Evolutionary conservation across 2,888 invertebrate species (phyloP).

Genomic region (Oscheius sp.): DNA sequence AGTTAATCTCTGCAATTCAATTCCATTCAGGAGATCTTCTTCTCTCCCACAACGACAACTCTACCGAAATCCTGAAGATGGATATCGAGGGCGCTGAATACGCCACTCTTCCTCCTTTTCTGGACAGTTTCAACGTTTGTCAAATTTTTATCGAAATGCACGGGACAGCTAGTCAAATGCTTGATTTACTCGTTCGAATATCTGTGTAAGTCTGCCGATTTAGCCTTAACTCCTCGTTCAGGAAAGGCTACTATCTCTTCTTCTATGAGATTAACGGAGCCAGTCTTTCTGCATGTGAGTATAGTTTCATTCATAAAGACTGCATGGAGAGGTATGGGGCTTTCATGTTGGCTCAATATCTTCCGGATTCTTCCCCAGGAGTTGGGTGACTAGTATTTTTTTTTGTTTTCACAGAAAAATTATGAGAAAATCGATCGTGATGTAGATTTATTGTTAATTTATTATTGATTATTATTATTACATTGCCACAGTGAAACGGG

Average conservation of each 20-base stretch:
- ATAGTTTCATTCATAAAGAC: conserved; percentile 42
- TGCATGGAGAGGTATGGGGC: conserved; percentile 40
- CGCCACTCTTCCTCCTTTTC: neutral
- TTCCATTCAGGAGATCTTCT: conserved; percentile 22
- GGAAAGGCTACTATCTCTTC: conserved; percentile 37
- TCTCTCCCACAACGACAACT: conserved; percentile 9
- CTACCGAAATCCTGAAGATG: conserved; percentile 28
- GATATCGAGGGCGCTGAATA: conserved; percentile 32
- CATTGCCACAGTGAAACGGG: no score
- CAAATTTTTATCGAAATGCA: conserved; percentile 46
- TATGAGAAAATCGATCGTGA: no score
- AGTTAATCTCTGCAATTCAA: neutral
- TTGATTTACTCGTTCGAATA: conserved; percentile 29
- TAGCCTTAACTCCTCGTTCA: neutral
- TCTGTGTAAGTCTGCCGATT: conserved; percentile 20
- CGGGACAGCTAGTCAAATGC: conserved; percentile 33
- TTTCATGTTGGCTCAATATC: conserved; percentile 20
- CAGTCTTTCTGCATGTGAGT: conserved; percentile 42
- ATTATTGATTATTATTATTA: no score
- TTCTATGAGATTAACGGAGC: conserved; percentile 49
- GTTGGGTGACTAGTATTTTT: no score
- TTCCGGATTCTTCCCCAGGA: neutral
- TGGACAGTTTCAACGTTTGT: conserved; percentile 6
- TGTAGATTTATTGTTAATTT: no score
- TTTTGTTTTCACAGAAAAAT: no score